Conservation (phyloP, 92 coral and sea anemone genomes). For the Palythoa heliodiscus region DNA sequence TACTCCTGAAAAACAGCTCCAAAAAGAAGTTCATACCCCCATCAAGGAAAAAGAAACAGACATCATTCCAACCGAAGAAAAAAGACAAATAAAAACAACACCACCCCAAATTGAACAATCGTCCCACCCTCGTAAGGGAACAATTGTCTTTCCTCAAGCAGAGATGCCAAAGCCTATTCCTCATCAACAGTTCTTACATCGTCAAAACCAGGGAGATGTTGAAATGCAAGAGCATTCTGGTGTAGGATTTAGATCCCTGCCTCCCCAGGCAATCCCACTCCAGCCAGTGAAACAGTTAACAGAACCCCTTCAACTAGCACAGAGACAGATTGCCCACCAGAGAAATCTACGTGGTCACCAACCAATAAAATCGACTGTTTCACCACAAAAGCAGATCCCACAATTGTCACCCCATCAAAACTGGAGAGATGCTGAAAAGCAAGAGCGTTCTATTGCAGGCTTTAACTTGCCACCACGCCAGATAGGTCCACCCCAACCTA, state of each 20-base stretch:
- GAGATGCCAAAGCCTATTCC: not conserved
- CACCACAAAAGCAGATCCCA: not conserved
- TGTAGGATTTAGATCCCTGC: not conserved
- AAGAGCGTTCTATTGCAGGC: not conserved
- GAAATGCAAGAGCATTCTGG: slow-evolving; percentile 11
- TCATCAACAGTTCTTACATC: not conserved
- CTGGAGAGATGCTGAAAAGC: not conserved
- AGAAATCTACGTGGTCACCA: not conserved
- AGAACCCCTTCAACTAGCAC: not conserved
- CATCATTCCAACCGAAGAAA: not conserved
- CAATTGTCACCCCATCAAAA: not conserved
- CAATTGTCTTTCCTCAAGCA: not conserved
- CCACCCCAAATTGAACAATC: not conserved
- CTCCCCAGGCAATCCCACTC: not conserved
- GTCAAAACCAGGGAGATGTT: not conserved
- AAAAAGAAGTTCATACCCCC: not conserved
- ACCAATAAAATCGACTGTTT: not conserved
- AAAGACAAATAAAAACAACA: not conserved
- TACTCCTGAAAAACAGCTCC: not conserved
- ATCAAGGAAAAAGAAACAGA: not conserved
- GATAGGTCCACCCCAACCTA: slow-evolving; percentile 4
- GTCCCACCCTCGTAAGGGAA: not conserved
- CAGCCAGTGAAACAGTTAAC: not conserved
- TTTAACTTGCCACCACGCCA: slow-evolving; percentile 4
- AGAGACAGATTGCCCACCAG: not conserved